Evolutionary conservation across 2,888 invertebrate genomes (phyloP), one percentile per base, ranked within the genome.

Genomic region (Cosmopolites sordidus): DNA sequence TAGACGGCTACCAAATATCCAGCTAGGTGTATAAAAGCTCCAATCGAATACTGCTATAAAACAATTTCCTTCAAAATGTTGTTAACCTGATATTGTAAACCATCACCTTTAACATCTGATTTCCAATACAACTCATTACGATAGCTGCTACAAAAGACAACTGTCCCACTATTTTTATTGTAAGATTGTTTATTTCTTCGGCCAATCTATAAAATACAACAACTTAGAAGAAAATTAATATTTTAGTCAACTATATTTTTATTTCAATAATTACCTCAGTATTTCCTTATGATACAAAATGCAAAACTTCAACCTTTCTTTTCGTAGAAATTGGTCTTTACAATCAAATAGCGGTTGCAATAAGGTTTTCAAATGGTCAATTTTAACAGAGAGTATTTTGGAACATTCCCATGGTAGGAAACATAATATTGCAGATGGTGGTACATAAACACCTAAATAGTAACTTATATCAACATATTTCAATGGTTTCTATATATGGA

Each of bases 231-330:
- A 29, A 11, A 6, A 29, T 6, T 29, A 29, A 6, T 6, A 29
- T 29, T 29, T 29, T 29, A 29, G 29, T 29, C 6, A n/a, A 14
- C n/a, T 12, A 39, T n/a, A n/a, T n/a, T n/a, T n/a, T n/a, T n/a
- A n/a, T n/a, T n/a, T n/a, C n/a, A n/a, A n/a, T n/a, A 12, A 22
- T 30, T 38, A 54, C 54, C 40, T 44, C 16, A 54, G 16, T 15
- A 54, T 43, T 30, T 56, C 48, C 27, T 56, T 46, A 18, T 56
- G 56, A 43, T 56, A 56, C 16, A 30, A 16, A 5, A 56, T 44
- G 17, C 56, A 56, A 40, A 51, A 56, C 6, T 43, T 41, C 14
- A 56, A 39, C 5, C 44, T 29, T n/a, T 14, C 9, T 11, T 3
- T 22, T 16, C 22, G 16, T 15, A 41, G 9, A 12, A 27, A 39